Evolutionary conservation across 2,888 invertebrate species (phyloP), one percentile per base, ranked within the genome.

Genomic region (Aphrophora alni): DNA sequence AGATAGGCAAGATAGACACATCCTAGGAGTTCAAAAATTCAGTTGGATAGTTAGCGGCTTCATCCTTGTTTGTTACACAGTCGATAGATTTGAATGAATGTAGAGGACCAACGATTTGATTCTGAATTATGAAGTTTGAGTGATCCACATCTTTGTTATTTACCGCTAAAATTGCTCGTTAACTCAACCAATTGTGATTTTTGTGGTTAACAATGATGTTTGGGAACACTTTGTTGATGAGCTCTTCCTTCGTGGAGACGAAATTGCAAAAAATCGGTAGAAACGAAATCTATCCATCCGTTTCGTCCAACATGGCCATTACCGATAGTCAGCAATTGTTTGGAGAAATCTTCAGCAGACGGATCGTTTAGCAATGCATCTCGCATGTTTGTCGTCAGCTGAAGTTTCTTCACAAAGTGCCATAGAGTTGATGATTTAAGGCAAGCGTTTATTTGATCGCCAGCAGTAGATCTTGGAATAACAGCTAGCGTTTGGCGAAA

Each of bases 301-400:
- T 85, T 84, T 86, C 84, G 75, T 86, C 85, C 80, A 86, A 86
- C 82, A 68, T 51, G 85, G 73, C 86, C 86, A 86, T 87, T 86
- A 84, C 86, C 86, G 84, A 87, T 86, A 86, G 82, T 86, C 85
- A 87, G 85, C 84, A 87, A 86, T 86, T 86, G 86, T 84, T 86
- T 71, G 1, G 85, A 85, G 84, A 87, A 86, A 85, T 85, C 83
- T 84, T 86, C 84, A 84, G 85, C 85, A 85, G 84, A 83, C 82
- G 80, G 77, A 82, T 82, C 82, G 80, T 74, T 74, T 24, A 59
- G 72, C 33, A 71, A 33, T 77, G 68, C 72, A 77, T 68, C 78
- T 77, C 78, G 21, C 78, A 81, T 81, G 51, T 82, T 81, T 51
- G 80, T 24, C 27, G 51, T 51, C 71, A 80, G 38, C n/a, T 73